These are phyloP conservation scores for Ifrita kowaldi DNA, from an alignment of 2,113 vertebrate species.

Conservation along the genomic window DNA sequence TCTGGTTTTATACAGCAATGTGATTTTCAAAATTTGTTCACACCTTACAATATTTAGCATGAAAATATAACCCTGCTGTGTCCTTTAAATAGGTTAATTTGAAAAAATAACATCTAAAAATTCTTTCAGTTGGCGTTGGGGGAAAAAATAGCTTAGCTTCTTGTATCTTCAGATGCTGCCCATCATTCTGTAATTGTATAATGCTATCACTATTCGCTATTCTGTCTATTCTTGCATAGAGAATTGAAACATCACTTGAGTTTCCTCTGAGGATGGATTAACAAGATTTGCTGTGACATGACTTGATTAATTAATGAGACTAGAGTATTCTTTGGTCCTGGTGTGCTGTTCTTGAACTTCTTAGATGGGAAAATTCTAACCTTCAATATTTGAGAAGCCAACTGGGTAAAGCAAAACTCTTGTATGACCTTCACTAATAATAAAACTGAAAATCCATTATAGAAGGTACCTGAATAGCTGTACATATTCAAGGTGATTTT, in stretches of 20 bases:
- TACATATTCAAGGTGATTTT: not conserved
- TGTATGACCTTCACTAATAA: constrained; percentile 65
- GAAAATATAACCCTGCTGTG: not conserved
- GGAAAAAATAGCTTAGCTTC: constrained; percentile 7
- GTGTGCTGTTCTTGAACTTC: constrained; percentile 64
- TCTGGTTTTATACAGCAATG: not conserved
- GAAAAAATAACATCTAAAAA: not conserved
- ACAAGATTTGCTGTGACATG: constrained; percentile 68
- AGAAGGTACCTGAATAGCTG: constrained; percentile 30
- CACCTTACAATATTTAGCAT: not conserved
- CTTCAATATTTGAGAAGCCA: constrained; percentile 70
- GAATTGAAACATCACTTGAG: constrained; percentile 68
- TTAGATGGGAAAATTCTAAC: constrained; percentile 69
- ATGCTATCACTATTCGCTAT: constrained; percentile 60
- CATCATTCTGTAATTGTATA: constrained; percentile 50
- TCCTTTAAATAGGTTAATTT: not conserved
- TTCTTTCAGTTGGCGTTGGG: not conserved
- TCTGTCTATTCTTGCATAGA: constrained; percentile 68
- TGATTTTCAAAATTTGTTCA: constrained; percentile 4
- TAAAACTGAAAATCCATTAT: constrained; percentile 57
- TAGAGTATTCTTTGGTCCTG: constrained; percentile 56
- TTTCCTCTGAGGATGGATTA: constrained; percentile 71
- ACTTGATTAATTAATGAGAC: constrained; percentile 75
- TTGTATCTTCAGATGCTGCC: not conserved
- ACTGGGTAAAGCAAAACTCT: constrained; percentile 62